Evolutionary conservation across 2,888 invertebrate genomes (phyloP), one percentile per base, ranked within the genome.

Genomic region (Tenthredo amoena): DNA sequence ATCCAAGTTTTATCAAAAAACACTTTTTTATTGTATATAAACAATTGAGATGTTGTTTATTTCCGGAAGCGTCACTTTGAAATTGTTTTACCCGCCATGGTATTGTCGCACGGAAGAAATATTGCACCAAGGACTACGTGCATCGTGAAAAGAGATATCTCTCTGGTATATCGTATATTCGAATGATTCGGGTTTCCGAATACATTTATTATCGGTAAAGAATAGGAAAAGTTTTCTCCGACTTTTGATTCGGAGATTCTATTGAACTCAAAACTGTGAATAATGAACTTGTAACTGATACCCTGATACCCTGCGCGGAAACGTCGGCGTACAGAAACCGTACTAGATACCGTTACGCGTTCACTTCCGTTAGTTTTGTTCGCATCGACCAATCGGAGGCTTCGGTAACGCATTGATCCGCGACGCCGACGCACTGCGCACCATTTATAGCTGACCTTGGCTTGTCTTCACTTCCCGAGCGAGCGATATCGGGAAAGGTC

Each of bases 41-140:
- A 76, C 47, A 47, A 47, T 47, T n/a, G 50, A 15, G 31, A 15
- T n/a, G 26, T 68, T 77, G 85, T 86, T 86, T 86, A 86, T 58
- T 65, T 76, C 76, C 83, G 72, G 79, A 84, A 87, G 55, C 79
- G 79, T 72, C 47, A 79, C 81, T 71, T 86, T 86, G 40, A 68
- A 85, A 84, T 79, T 84, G 15, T 81, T 81, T 81, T 58, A 40
- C 83, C 83, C 83, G 83, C 76, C 55, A 47, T 62, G 26, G 40
- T 65, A 40, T n/a, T 71, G 40, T 40, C 26, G 50, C 12, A 26
- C 50, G 76, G 50, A 2, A 40, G 12, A 43, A 10, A 12, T 37
- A 21, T 37, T 9, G n/a, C 18, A 31, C 37, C 5, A 34, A 26
- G 68, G 31, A 34, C 68, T 68, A 34, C 34, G 34, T 7, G 12